A percentile compares a stretch with the other conserved stretches of the same genome.
Conservation (phyloP, 1,140 invertebrate genomes). For the Ceratosolen fusciceps region DNA sequence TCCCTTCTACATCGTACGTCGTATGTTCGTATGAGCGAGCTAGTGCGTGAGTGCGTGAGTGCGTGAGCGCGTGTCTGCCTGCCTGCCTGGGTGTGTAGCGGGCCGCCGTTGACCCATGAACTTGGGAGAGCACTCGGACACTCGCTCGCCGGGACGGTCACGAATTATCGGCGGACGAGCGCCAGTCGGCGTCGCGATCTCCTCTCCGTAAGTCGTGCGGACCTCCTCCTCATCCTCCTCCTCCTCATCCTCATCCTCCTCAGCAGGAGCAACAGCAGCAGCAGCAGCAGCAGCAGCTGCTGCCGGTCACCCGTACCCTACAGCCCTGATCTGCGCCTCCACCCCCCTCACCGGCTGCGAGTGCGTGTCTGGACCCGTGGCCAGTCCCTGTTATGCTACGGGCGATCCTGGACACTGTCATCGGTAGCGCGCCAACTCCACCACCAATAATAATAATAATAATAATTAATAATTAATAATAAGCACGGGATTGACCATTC, state of each 20-base stretch:
- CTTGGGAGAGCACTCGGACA: background rate
- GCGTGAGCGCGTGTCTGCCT: no score
- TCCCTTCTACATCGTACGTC: no score
- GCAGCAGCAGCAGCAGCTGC: no score
- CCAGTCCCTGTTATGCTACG: slow-evolving; percentile 65
- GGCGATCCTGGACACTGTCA: slow-evolving; percentile 58
- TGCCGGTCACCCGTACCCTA: background rate
- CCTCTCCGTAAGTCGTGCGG: background rate
- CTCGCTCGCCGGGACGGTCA: background rate
- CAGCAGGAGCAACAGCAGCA: no score
- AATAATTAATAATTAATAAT: no score
- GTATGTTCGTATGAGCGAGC: no score
- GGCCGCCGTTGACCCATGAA: slow-evolving; percentile 24
- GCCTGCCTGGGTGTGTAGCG: background rate
- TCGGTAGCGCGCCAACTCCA: slow-evolving; percentile 54
- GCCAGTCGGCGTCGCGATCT: slow-evolving; percentile 16
- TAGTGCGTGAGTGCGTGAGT: no score
- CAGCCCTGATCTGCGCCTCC: background rate
- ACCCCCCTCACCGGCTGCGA: background rate
- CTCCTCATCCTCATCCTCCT: no score
- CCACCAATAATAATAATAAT: no score
- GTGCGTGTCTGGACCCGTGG: background rate
- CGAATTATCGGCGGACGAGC: background rate
- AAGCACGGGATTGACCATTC: background rate
- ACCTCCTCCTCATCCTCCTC: background rate